phyloP scores from a whole-genome alignment of 2,888 invertebrate genomes.

The Petrophora chlorosata region DNA sequence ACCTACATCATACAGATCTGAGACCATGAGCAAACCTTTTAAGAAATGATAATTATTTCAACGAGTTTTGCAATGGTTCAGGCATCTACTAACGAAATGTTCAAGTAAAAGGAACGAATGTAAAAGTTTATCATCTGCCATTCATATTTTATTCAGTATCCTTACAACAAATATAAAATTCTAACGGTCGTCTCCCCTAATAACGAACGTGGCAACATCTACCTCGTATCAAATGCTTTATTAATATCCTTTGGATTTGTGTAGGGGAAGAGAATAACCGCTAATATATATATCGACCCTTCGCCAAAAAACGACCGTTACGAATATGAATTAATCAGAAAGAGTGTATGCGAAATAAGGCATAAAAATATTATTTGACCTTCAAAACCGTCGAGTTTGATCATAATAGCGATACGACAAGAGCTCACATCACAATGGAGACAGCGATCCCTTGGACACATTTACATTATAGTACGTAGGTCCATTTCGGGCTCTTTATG shows the following conservation, averaged over 20 bases:
- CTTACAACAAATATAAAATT: slow-evolving; percentile 2
- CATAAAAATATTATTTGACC: background rate
- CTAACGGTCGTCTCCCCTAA: slow-evolving; percentile 3
- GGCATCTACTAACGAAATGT: too few relatives aligned
- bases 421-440: background rate
- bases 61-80: too few relatives aligned
- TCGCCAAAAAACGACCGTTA: slow-evolving; percentile 7
- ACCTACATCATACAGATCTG: too few relatives aligned
- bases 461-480: too few relatives aligned
- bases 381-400: background rate
- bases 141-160: background rate
- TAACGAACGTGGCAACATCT: slow-evolving; percentile 1
- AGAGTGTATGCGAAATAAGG: background rate
- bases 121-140: too few relatives aligned
- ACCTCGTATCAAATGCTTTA: background rate
- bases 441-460: background rate
- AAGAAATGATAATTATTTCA: too few relatives aligned
- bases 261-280: background rate
- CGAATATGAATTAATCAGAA: slow-evolving; percentile 1
- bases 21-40: too few relatives aligned
- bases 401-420: background rate
- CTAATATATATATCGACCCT: background rate
- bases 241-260: background rate
- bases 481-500: too few relatives aligned
- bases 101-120: too few relatives aligned